phyloP scores from a whole-genome alignment of 2,113 vertebrate species.

The Hassar affinis region DNA sequence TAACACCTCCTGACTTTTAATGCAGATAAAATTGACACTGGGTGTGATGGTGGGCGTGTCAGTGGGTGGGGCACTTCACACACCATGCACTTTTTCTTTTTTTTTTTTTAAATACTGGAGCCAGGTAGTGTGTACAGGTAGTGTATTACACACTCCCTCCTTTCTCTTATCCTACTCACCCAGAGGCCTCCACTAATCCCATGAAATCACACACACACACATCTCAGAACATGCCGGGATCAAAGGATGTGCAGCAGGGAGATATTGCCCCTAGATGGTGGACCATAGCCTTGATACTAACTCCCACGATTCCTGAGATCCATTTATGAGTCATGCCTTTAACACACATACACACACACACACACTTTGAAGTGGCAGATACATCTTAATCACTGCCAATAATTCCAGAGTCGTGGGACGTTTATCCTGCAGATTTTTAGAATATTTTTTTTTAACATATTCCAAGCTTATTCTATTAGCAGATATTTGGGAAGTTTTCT shows the following conservation, averaged over 20 bases:
- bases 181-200: constrained; percentile 7
- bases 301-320: constrained; percentile 2
- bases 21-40: no score
- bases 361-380: constrained; percentile 6
- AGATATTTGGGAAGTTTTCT: no score
- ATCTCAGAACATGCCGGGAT: neutral
- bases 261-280: neutral
- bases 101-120: no score
- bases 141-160: neutral
- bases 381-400: neutral
- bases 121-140: neutral
- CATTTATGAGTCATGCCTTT: neutral
- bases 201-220: constrained; percentile 9
- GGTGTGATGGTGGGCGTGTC: neutral
- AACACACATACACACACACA: constrained; percentile 3
- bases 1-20: no score
- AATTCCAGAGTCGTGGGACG: neutral
- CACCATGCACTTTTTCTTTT: neutral
- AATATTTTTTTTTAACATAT: no score
- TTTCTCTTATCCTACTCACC: neutral
- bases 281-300: constrained; percentile 9
- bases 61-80: neutral
- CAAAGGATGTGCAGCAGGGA: neutral
- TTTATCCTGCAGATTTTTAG: no score
- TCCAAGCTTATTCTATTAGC: no score